Conservation (phyloP, 2,113 vertebrate species). For the Crotalus horridus region DNA sequence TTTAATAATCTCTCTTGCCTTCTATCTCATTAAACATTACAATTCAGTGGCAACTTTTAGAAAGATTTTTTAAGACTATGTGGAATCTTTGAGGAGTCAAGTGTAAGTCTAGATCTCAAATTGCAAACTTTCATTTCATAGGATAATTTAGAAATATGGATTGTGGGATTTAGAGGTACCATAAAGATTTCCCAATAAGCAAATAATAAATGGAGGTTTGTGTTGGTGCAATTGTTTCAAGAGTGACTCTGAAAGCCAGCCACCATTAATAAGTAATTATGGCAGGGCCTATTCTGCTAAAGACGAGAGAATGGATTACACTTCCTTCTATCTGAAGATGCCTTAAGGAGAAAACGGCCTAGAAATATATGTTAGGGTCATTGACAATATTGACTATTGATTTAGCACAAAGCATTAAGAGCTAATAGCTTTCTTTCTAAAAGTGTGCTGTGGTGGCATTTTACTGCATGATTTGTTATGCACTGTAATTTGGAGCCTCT, state of each 20-base stretch:
- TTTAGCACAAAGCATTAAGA: slow-evolving; percentile 21
- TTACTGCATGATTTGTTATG: slow-evolving; percentile 10
- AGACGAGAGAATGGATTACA: not conserved
- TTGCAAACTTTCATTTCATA: not conserved
- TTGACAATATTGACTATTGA: slow-evolving; percentile 24
- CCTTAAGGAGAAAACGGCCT: not conserved
- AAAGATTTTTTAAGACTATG: not conserved
- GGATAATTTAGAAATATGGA: not conserved
- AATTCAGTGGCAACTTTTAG: not conserved
- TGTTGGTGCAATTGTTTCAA: not conserved
- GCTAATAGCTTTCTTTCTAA: slow-evolving; percentile 11
- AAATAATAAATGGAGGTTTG: not conserved
- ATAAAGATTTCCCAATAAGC: not conserved
- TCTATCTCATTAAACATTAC: not conserved
- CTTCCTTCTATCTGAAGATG: not conserved
- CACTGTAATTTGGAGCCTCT: slow-evolving; percentile 2
- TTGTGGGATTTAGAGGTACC: not conserved
- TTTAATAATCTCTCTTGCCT: not conserved
- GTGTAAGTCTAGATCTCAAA: not conserved
- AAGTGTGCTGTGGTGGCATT: slow-evolving; percentile 24
- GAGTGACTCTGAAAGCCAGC: not conserved
- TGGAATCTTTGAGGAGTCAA: not conserved
- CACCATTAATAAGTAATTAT: slow-evolving; percentile 14
- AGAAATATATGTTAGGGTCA: not conserved
- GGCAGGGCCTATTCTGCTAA: not conserved